These are phyloP conservation scores for Neodiprion virginianus DNA, from an alignment of 1,140 invertebrate genomes.

Conservation along the genomic window DNA sequence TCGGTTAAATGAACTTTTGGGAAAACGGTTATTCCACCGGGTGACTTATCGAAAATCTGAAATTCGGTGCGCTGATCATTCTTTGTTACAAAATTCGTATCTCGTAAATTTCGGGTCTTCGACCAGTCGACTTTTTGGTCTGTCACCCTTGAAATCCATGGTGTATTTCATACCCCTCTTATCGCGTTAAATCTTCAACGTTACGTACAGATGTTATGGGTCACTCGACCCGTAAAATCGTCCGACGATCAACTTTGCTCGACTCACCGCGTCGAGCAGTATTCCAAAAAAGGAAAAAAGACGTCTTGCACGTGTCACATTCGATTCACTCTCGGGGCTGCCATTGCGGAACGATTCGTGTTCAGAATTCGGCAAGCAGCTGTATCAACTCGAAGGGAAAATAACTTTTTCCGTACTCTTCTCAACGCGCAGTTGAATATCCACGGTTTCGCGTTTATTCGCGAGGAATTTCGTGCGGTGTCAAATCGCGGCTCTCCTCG, in stretches of 20 bases:
- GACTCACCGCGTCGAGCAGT: background rate
- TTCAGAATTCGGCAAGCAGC: background rate
- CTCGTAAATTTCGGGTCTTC: no score
- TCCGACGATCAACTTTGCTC: background rate
- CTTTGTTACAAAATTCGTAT: no score
- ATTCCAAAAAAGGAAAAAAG: background rate
- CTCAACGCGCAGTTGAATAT: background rate
- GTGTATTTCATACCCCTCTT: no score
- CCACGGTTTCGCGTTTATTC: background rate
- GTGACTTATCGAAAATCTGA: no score
- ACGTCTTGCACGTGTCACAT: constrained; percentile 1
- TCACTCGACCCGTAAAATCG: background rate
- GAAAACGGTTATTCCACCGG: no score
- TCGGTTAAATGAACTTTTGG: no score
- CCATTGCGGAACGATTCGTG: background rate
- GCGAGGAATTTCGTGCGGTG: background rate
- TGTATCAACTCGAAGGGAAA: background rate
- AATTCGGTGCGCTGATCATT: no score
- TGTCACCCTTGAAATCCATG: no score
- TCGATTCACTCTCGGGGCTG: background rate
- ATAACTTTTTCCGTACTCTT: background rate
- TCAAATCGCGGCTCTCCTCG: background rate
- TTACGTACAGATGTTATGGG: no score
- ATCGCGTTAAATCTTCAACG: no score
- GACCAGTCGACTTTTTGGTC: no score